phyloP scores from a whole-genome alignment of 1,140 invertebrate species.

The Lamellibrachia luymesi region DNA sequence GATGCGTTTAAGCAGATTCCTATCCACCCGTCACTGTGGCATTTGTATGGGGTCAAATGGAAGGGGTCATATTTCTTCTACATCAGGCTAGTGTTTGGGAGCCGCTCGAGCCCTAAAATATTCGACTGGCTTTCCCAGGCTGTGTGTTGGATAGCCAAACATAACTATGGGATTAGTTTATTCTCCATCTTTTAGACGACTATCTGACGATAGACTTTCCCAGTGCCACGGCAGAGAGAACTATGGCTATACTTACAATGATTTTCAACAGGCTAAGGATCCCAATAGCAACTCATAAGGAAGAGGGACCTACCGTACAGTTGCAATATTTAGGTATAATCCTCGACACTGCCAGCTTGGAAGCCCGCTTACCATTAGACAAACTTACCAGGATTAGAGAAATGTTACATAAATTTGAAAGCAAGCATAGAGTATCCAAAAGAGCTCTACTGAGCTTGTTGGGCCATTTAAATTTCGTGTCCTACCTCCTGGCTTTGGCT shows the following conservation, averaged over 20 bases:
- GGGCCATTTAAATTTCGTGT: conserved; percentile 21
- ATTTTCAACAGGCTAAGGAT: background rate
- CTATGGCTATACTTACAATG: background rate
- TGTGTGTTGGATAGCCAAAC: conserved; percentile 9
- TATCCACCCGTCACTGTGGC: background rate
- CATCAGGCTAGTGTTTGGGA: background rate
- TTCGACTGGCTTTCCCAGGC: conserved; percentile 6
- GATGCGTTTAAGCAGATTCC: conserved; percentile 8
- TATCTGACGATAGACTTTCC: background rate
- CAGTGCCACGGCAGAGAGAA: conserved; percentile 2
- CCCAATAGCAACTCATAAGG: background rate
- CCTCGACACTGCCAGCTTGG: background rate
- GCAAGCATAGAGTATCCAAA: background rate
- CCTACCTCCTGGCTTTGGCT: conserved; percentile 51
- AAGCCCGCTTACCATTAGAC: conserved; percentile 1
- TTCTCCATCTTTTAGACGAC: conserved; percentile 14
- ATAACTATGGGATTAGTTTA: background rate
- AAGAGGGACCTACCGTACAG: background rate
- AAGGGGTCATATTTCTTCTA: background rate
- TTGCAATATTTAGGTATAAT: background rate
- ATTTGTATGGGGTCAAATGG: conserved; percentile 11
- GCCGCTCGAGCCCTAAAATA: background rate
- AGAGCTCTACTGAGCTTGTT: conserved; percentile 12
- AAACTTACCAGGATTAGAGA: background rate
- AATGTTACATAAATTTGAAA: conserved; percentile 3